Base-by-base conservation (phyloP, 2,113 vertebrate species). In the Microcebus lehilahytsara region DNA sequence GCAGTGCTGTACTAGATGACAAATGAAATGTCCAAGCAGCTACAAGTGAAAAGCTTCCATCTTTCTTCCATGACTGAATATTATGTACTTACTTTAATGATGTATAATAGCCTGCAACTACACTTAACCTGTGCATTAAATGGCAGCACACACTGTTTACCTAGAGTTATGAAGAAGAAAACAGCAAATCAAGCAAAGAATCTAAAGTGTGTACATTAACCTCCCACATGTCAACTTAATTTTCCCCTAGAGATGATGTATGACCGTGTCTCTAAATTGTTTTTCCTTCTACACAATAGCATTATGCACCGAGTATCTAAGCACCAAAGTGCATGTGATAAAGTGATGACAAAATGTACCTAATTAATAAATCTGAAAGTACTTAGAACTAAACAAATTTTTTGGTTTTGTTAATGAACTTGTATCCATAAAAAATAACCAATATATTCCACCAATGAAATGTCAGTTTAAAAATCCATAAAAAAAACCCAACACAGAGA, bases 61-160 rank as follows among this genome's bases (percentile, higher is more conserved):
- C 99, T 98, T 99, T 99, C 99, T 99, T 99, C 98, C 98, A 93
- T 97, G 98, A 98, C 98, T 99, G 98, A 98, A 98, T 99, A 98
- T 99, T 99, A 49, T 49, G 74, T 77, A 99, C 99, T 99, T 99
- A 99, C 99, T 98, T 99, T 99, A 99, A 99, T 99, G 99, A 99
- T 99, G 99, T 99, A 99, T 99, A 99, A 99, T 99, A 99, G 99
- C 99, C 99, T 98, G 99, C 98, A 99, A 99, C 99, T 99, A 99
- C 99, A 99, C 99, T 99, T 99, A 99, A 99, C 99, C 99, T 99
- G 99, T 98, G 98, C 98, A 98, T 99, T 99, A 98, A 98, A 98
- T 98, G 98, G 99, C 98, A 99, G 98, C 97, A 96, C 74, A 98
- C 97, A 98, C 98, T 98, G 98, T 98, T 99, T 98, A 98, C 98